Percentiles rank a stretch among this genome's conserved stretches.
phyloP scores from a whole-genome alignment of 2,113 vertebrate genomes.

The Atlantisia rogersi region DNA sequence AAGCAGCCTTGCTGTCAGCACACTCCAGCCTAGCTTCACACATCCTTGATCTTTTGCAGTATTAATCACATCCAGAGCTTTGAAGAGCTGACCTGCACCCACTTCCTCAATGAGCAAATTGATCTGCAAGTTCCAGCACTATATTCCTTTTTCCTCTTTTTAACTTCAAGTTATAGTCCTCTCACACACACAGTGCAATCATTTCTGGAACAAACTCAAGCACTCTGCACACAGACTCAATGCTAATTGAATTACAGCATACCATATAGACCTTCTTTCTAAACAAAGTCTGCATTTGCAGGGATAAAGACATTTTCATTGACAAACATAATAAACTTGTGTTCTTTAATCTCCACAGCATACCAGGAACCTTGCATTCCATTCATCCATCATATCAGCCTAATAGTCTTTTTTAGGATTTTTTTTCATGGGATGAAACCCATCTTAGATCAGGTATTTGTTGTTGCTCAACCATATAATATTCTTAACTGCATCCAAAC shows the following conservation, averaged over 20 bases:
- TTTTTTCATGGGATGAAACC: neutral
- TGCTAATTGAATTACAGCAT: neutral
- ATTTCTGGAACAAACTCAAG: neutral
- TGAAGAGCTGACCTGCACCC: neutral
- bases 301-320: neutral
- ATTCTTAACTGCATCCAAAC: neutral
- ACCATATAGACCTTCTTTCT: neutral
- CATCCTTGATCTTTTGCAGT: neutral
- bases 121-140: neutral
- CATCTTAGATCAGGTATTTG: neutral
- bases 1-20: neutral
- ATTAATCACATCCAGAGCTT: neutral
- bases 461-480: neutral
- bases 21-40: neutral
- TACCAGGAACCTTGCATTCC: neutral
- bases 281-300: neutral
- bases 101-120: neutral
- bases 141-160: neutral
- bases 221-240: neutral
- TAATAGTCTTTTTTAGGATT: neutral
- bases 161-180: neutral
- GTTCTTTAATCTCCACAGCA: neutral
- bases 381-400: neutral
- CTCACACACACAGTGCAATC: neutral
- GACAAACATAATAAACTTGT: neutral